Percentiles rank a stretch among this genome's conserved stretches.
phyloP scores from a whole-genome alignment of 2,113 vertebrate genomes.

The Labrus mixtus region DNA sequence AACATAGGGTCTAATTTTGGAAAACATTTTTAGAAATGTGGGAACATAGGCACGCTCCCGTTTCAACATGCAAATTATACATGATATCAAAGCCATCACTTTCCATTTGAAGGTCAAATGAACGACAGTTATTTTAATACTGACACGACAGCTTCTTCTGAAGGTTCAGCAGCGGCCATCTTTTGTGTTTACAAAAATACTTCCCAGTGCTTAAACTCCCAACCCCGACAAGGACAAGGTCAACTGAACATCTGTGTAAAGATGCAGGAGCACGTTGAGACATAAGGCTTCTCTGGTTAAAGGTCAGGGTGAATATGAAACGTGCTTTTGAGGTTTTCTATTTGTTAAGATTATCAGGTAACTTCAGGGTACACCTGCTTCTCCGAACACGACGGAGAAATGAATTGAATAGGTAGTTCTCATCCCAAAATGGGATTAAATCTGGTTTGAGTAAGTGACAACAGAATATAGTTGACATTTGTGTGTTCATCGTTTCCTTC shows the following conservation, averaged over 20 bases:
- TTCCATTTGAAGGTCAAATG: too few relatives aligned
- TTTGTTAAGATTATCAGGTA: background rate
- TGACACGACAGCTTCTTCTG: too few relatives aligned
- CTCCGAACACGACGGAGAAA: background rate
- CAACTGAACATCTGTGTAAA: background rate
- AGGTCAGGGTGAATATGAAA: background rate
- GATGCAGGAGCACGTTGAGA: background rate
- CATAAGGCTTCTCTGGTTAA: background rate
- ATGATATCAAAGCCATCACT: too few relatives aligned
- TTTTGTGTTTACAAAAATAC: too few relatives aligned
- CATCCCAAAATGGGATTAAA: constrained; percentile 8
- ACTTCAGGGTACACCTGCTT: background rate
- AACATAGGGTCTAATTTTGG: too few relatives aligned
- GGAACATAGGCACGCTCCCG: too few relatives aligned
- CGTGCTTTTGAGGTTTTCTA: background rate
- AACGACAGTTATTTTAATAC: too few relatives aligned
- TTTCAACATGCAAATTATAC: too few relatives aligned
- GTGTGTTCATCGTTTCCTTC: constrained; percentile 11
- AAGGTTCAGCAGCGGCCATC: too few relatives aligned
- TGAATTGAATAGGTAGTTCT: background rate
- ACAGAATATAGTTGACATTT: constrained; percentile 6
- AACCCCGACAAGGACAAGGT: background rate
- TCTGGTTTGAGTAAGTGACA: background rate
- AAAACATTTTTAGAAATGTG: too few relatives aligned
- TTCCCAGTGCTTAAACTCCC: too few relatives aligned